Evolutionary conservation across 2,113 vertebrate genomes (phyloP).

Genomic region (Corapipo altera): DNA sequence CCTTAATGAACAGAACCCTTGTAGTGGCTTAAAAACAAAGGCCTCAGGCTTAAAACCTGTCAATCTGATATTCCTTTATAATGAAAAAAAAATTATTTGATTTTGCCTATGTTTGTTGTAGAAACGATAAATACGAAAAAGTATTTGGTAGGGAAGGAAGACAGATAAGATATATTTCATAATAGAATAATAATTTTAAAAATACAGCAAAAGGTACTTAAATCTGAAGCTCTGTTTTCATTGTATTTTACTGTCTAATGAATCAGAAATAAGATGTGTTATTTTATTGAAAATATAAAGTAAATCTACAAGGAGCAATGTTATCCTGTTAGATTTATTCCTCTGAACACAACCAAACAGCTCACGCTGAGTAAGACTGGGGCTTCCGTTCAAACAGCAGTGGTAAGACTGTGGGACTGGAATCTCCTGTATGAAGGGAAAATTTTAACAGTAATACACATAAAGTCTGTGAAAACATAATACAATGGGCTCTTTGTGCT

Average conservation of each 20-base stretch:
- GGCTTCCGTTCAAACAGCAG: slow-evolving; percentile 26
- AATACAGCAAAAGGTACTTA: not conserved
- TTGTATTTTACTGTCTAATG: not conserved
- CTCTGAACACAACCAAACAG: not conserved
- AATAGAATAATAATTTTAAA: not conserved
- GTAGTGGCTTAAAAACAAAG: not conserved
- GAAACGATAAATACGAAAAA: not conserved
- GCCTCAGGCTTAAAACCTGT: not conserved
- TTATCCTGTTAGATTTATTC: not conserved
- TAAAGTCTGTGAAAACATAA: slow-evolving; percentile 37
- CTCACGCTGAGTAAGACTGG: slow-evolving; percentile 1
- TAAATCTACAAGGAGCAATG: not conserved
- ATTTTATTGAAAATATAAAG: not conserved
- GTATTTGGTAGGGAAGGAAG: not conserved
- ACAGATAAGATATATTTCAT: not conserved
- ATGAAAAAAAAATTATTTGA: not conserved
- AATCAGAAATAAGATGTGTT: not conserved
- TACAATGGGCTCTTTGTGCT: slow-evolving; percentile 44
- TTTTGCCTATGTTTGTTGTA: not conserved
- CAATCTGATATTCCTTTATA: not conserved
- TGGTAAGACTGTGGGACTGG: slow-evolving; percentile 49
- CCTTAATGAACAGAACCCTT: not conserved
- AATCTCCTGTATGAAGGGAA: slow-evolving; percentile 51
- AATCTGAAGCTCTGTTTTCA: not conserved
- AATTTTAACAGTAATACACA: not conserved